Percentiles rank a stretch among this genome's conserved stretches.
Evolutionary conservation across 37 sponge, comb jelly and placozoan species (phyloP).

Genomic region (Ianthella basta): DNA sequence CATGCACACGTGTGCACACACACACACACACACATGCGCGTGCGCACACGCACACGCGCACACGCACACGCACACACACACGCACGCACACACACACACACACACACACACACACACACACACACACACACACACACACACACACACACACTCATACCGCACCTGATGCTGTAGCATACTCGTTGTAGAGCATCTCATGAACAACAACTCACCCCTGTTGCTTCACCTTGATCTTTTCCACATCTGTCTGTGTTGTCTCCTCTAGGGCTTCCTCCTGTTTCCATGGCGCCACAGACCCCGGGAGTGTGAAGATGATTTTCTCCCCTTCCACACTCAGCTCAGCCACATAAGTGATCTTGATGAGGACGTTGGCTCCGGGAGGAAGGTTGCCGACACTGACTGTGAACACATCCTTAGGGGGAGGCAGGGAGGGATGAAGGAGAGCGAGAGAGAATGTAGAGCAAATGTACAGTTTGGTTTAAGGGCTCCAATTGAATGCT

Average conservation of each 20-base stretch:
- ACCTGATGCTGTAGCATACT: too few relatives aligned
- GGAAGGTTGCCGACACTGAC: conserved; percentile 98
- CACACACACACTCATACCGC: too few relatives aligned
- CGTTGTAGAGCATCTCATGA: too few relatives aligned
- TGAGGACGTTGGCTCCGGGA: conserved; percentile 93
- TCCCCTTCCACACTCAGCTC: conserved; percentile 94
- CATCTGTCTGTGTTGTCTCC: conserved; percentile 83
- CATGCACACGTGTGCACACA: too few relatives aligned
- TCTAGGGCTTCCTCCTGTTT: conserved; percentile 83
- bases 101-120: background rate
- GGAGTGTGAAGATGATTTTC: conserved; percentile 83
- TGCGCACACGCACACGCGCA: conserved; percentile 5
- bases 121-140: too few relatives aligned
- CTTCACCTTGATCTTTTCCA: conserved; percentile 85
- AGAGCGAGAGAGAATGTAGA: background rate
- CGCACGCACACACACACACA: conserved; percentile 16
- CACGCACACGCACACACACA: conserved; percentile 24
- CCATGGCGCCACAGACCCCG: conserved; percentile 96
- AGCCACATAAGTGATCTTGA: conserved; percentile 99
- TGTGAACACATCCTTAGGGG: conserved; percentile 94
- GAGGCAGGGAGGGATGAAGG: conserved; percentile 21
- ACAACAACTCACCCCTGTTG: conserved; percentile 62
- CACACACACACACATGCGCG: background rate
- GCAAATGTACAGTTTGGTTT: too few relatives aligned
- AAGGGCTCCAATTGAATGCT: too few relatives aligned